Evolutionary conservation across 2,113 vertebrate species (phyloP).

Genomic region (Pollachius pollachius): DNA sequence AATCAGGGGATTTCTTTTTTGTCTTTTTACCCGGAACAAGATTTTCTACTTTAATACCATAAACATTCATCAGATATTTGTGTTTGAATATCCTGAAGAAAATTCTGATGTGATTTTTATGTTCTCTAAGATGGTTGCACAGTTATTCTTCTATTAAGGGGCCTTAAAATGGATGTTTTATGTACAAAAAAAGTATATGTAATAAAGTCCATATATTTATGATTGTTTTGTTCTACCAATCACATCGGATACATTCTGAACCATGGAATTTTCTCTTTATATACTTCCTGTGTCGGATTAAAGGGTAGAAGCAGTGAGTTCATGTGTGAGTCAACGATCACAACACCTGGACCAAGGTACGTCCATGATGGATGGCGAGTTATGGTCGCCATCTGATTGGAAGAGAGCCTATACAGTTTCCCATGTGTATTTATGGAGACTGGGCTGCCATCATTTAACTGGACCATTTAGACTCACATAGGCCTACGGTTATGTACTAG

Average conservation of each 20-base stretch:
- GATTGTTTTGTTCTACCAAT: neutral
- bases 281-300: neutral
- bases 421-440: no score
- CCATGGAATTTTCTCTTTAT: neutral
- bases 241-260: neutral
- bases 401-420: no score
- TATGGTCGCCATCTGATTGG: no score
- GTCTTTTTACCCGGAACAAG: slow-evolving; percentile 23
- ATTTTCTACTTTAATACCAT: slow-evolving; percentile 1
- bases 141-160: slow-evolving; percentile 13
- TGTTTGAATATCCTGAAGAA: slow-evolving; percentile 5
- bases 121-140: slow-evolving; percentile 10
- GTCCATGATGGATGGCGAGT: no score
- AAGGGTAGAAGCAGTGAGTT: neutral
- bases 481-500: no score
- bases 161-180: slow-evolving; percentile 7
- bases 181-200: slow-evolving; percentile 6
- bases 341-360: no score
- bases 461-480: no score
- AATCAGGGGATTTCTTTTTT: slow-evolving; percentile 22
- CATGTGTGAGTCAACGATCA: no score
- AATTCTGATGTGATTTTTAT: slow-evolving; percentile 6
- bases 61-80: neutral
- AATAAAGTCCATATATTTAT: slow-evolving; percentile 10
- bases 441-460: no score